A percentile compares a stretch with the other conserved stretches of the same genome.
Evolutionary conservation across 2,888 invertebrate genomes (phyloP).

Genomic region (Leptogaster cylindrica): DNA sequence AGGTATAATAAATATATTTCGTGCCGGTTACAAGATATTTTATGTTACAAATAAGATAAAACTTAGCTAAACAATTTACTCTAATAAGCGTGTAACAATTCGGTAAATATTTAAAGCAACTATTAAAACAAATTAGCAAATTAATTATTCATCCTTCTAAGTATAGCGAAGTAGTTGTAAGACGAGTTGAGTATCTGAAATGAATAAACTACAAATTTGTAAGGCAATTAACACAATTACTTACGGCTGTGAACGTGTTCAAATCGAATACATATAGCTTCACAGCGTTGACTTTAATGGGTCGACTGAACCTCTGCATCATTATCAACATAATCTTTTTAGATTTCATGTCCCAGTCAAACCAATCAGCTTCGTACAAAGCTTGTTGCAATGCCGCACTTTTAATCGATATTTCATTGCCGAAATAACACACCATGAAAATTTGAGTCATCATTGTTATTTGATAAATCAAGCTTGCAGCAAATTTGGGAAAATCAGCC

Average conservation of each 20-base stretch:
- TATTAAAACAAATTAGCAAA: no score
- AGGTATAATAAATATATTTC: no score
- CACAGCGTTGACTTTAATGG: not conserved
- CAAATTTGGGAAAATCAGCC: not conserved
- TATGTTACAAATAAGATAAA: no score
- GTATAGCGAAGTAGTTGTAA: slow-evolving; percentile 6
- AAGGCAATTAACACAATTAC: not conserved
- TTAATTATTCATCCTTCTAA: slow-evolving; percentile 5
- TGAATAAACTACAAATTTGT: not conserved
- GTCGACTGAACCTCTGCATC: not conserved
- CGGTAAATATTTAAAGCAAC: no score
- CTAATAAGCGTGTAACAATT: no score
- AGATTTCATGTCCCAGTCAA: not conserved
- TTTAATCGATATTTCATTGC: slow-evolving; percentile 1
- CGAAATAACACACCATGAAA: slow-evolving; percentile 12
- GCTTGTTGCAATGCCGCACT: not conserved
- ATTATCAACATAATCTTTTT: slow-evolving; percentile 14
- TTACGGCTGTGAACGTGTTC: slow-evolving; percentile 5
- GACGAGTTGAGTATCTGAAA: slow-evolving; percentile 7
- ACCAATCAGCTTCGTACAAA: slow-evolving; percentile 14
- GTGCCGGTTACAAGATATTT: no score
- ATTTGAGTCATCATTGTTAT: not conserved
- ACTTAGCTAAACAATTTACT: no score
- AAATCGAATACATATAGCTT: slow-evolving; percentile 13
- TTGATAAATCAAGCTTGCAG: not conserved